A percentile compares a stretch with the other conserved stretches of the same genome.
Conservation (phyloP, 2,888 invertebrate species). For the Callyntrura sp. region DNA sequence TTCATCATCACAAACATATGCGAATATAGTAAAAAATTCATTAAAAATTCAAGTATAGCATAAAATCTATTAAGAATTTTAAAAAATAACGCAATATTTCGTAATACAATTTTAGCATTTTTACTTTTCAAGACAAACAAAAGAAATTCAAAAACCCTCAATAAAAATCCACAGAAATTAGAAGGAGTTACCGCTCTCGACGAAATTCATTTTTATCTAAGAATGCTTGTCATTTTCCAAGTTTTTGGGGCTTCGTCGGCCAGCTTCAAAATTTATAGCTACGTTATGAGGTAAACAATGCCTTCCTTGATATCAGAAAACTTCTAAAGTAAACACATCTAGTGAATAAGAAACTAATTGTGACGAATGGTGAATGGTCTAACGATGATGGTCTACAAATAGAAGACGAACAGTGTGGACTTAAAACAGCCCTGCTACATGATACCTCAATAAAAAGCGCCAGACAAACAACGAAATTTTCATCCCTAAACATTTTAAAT, state of each 20-base stretch:
- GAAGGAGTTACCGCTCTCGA: background rate
- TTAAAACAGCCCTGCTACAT: conserved; percentile 14
- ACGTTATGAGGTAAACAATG: too few relatives aligned
- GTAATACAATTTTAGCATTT: too few relatives aligned
- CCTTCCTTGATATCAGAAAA: too few relatives aligned
- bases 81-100: too few relatives aligned
- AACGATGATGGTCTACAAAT: too few relatives aligned
- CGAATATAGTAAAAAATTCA: background rate
- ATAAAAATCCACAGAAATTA: background rate
- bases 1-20: background rate
- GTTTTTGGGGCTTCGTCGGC: background rate
- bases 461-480: background rate
- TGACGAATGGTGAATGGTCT: background rate
- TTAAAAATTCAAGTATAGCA: background rate
- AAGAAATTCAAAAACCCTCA: background rate
- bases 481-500: background rate
- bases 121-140: background rate
- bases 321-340: too few relatives aligned
- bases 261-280: background rate
- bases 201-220: background rate
- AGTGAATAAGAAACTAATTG: too few relatives aligned
- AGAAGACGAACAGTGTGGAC: background rate
- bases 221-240: background rate
- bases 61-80: background rate
- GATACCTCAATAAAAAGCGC: background rate